Conservation (phyloP, 2,797 vertebrate species). For the Sphaeramia orbicularis region DNA sequence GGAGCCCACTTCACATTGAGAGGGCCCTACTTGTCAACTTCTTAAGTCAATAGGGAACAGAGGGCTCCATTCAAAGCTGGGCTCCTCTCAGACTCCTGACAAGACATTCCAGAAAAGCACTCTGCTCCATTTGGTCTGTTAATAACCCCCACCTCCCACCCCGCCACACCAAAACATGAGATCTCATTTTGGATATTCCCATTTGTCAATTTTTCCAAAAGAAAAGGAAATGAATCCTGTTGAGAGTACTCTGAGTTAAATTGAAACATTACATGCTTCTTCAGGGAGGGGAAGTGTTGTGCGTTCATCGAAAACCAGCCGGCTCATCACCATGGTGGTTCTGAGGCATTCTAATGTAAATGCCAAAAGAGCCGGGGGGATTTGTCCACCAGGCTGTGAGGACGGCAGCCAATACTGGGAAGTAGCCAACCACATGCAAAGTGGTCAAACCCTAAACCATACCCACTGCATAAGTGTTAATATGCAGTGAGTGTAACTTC, state of each 20-base stretch:
- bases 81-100: constrained; percentile 69
- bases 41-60: constrained; percentile 84
- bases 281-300: constrained; percentile 32
- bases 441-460: constrained; percentile 16
- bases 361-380: constrained; percentile 49
- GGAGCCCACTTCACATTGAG: constrained; percentile 83
- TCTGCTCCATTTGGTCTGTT: constrained; percentile 63
- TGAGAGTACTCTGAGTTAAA: constrained; percentile 49
- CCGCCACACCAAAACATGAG: constrained; percentile 43
- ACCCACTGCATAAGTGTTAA: background rate
- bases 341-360: constrained; percentile 65
- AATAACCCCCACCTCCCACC: constrained; percentile 39
- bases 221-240: constrained; percentile 55
- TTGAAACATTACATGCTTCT: constrained; percentile 63
- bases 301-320: constrained; percentile 36
- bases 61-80: constrained; percentile 77
- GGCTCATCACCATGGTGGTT: constrained; percentile 63
- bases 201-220: constrained; percentile 50
- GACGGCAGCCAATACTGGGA: constrained; percentile 22
- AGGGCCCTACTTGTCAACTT: constrained; percentile 79
- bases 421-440: constrained; percentile 31
- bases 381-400: constrained; percentile 37
- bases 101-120: constrained; percentile 80
- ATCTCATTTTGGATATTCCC: constrained; percentile 64
- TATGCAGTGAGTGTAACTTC: too few species aligned